phyloP scores from a whole-genome alignment of 2,888 invertebrate species.

The Mylabris sibirica region DNA sequence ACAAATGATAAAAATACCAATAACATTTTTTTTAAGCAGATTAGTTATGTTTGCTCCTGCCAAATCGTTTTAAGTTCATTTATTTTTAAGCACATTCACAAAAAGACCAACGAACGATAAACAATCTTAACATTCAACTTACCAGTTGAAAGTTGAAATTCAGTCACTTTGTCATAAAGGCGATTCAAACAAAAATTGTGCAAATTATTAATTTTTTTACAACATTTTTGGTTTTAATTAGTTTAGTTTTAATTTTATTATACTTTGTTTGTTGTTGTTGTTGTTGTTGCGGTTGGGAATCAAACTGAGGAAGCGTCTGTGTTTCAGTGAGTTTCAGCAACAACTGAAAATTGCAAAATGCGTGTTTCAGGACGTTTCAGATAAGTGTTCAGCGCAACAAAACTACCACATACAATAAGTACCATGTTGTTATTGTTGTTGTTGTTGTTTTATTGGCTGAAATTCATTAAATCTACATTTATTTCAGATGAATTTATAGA shows the following conservation, averaged over 20 bases:
- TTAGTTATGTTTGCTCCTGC: too few relatives aligned
- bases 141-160: not conserved
- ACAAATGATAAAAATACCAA: too few relatives aligned
- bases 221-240: not conserved
- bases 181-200: too few relatives aligned
- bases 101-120: not conserved
- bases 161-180: not conserved
- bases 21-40: too few relatives aligned
- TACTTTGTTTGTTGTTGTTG: too few relatives aligned
- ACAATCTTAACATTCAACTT: not conserved
- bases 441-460: not conserved
- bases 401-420: conserved; percentile 4
- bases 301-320: conserved; percentile 23
- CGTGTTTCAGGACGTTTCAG: conserved; percentile 26
- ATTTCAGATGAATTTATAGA: conserved; percentile 4
- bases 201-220: not conserved
- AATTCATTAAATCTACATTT: not conserved
- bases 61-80: too few relatives aligned
- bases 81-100: too few relatives aligned
- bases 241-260: not conserved
- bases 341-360: conserved; percentile 32
- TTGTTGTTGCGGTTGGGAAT: not conserved
- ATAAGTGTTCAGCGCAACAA: conserved; percentile 21
- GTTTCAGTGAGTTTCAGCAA: conserved; percentile 26
- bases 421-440: not conserved